Evolutionary conservation across 2,797 vertebrate genomes (phyloP), one percentile per base, ranked within the genome.

Genomic region (Dallia pectoralis): DNA sequence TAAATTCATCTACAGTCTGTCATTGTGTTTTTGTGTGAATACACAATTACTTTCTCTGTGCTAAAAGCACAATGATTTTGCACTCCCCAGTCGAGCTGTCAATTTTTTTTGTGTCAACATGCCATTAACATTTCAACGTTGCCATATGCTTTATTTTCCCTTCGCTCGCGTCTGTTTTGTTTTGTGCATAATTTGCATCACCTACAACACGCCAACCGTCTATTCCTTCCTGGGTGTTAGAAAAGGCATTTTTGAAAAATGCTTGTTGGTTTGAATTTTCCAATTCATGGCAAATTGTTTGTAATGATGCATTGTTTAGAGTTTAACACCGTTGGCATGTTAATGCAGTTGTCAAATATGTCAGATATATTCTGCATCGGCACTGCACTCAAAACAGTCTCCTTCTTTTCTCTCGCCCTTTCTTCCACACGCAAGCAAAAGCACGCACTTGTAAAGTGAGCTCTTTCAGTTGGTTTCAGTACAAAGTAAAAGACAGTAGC

Each of bases 401-500:
- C 9, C n/a, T 63, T 76, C 64, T 77, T 18, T 9, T 36, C 36
- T 76, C 44, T 30, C 29, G 75, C 64, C 33, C 64, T 59, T 73
- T 47, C 69, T 19, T 25, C 27, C 70, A 22, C 73, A n/a, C 62
- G 25, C 36, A 32, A 4, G 4, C 9, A 66, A 5, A 14, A 19
- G 16, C 7, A 5, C 14, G 8, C 11, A 51, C 32, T 18, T 51
- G 27, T 19, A 30, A 70, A 64, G 72, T 61, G 78, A 79, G 72
- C 65, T 71, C 65, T 16, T 29, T 68, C 71, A 64, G 75, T 25
- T 40, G 51, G 25, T 32, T 81, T 63, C 61, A 67, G 49, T 74
- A 77, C 68, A 75, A 69, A 77, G 80, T 83, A 87, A 80, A 86
- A 87, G 76, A 82, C 81, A 79, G 87, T 67, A 77, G 87, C 87